Conservation (phyloP, 2,113 vertebrate genomes). For the Actenoides hombroni region DNA sequence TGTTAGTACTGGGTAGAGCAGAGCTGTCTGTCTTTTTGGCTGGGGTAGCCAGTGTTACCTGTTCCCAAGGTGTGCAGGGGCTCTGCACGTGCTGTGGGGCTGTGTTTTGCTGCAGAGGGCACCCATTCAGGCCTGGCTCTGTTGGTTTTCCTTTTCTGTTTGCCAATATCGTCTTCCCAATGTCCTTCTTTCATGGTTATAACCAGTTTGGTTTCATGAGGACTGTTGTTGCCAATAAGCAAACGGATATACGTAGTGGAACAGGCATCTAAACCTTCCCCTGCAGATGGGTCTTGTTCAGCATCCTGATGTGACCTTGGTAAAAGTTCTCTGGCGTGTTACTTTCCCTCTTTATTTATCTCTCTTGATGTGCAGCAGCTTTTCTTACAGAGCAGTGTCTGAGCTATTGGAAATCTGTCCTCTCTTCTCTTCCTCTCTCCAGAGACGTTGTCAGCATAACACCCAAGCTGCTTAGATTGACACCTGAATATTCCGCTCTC, state of each 20-base stretch:
- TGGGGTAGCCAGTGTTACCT: neutral
- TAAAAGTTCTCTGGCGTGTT: neutral
- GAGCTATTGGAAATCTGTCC: constrained; percentile 60
- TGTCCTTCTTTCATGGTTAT: neutral
- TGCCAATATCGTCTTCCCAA: neutral
- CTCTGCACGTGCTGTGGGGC: neutral
- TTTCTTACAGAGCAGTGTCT: neutral
- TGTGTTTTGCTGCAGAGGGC: neutral
- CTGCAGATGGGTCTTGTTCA: constrained; percentile 13
- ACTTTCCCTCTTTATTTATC: constrained; percentile 50
- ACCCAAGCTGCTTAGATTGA: constrained; percentile 13
- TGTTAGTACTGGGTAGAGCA: neutral
- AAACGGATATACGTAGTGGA: neutral
- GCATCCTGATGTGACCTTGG: constrained; percentile 62
- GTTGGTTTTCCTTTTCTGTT: neutral
- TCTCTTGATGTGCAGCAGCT: constrained; percentile 41
- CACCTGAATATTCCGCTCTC: constrained; percentile 25
- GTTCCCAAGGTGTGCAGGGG: accelerated
- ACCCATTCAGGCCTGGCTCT: neutral
- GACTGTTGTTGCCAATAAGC: constrained; percentile 9
- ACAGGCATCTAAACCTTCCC: neutral
- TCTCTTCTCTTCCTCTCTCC: constrained; percentile 25
- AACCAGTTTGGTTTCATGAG: constrained; percentile 21
- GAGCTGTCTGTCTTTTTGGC: neutral
- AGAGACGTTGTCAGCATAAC: constrained; percentile 34